Evolutionary conservation across 2,113 vertebrate genomes (phyloP).

Genomic region (Embiotoca jacksoni): DNA sequence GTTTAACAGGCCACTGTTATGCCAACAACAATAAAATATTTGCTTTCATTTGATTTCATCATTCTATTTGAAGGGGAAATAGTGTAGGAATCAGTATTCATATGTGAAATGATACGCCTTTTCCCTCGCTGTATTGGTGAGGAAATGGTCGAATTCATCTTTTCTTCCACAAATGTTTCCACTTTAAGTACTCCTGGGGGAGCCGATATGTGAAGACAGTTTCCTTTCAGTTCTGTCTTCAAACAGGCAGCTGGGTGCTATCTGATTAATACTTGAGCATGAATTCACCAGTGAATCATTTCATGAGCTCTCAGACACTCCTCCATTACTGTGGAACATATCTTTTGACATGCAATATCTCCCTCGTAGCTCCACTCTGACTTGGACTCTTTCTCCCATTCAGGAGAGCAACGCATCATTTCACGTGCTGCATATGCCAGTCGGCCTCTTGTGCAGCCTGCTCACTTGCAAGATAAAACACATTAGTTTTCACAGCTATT

Average conservation of each 20-base stretch:
- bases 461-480: slow-evolving; percentile 68
- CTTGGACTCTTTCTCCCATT: slow-evolving; percentile 50
- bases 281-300: slow-evolving; percentile 74
- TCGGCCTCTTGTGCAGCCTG: slow-evolving; percentile 22
- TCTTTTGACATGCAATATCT: slow-evolving; percentile 78
- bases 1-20: slow-evolving; percentile 21
- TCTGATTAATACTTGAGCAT: slow-evolving; percentile 74
- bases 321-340: slow-evolving; percentile 69
- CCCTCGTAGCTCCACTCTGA: slow-evolving; percentile 45
- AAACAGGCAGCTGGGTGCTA: slow-evolving; percentile 58
- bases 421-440: slow-evolving; percentile 42
- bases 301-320: slow-evolving; percentile 67
- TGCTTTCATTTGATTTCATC: slow-evolving; percentile 71
- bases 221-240: slow-evolving; percentile 63
- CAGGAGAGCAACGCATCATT: slow-evolving; percentile 62
- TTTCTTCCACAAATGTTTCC: slow-evolving; percentile 67
- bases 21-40: slow-evolving; percentile 57
- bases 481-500: slow-evolving; percentile 69
- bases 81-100: slow-evolving; percentile 51
- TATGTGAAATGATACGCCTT: slow-evolving; percentile 41
- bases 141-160: slow-evolving; percentile 62
- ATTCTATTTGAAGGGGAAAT: slow-evolving; percentile 47
- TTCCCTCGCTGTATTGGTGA: slow-evolving; percentile 34
- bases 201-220: slow-evolving; percentile 59
- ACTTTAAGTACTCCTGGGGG: slow-evolving; percentile 59